phyloP scores from a whole-genome alignment of 2,113 vertebrate species.

The Phyllostomus discolor region DNA sequence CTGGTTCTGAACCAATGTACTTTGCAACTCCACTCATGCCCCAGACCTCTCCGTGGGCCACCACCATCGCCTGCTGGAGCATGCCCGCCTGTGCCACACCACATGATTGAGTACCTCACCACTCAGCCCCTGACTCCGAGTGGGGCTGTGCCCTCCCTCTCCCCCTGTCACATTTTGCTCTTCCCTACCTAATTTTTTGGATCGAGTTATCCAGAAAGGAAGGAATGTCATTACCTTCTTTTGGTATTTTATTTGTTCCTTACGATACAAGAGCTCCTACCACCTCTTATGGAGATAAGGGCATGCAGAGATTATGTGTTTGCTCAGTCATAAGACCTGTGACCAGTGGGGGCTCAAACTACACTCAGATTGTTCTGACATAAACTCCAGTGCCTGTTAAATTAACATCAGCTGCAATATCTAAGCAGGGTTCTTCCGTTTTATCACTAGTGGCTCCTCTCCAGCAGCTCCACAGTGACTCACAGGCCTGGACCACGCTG shows the following conservation, averaged over 20 bases:
- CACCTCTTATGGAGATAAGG: neutral
- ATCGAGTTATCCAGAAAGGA: neutral
- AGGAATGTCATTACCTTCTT: neutral
- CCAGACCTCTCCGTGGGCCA: neutral
- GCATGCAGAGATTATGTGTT: neutral
- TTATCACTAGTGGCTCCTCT: neutral
- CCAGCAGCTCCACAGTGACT: neutral
- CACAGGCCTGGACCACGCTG: neutral
- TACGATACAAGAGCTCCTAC: neutral
- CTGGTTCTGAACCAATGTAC: neutral
- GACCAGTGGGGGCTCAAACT: neutral
- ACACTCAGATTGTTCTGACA: neutral
- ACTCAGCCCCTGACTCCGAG: neutral
- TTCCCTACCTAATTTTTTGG: neutral
- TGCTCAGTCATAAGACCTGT: neutral
- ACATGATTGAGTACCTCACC: neutral
- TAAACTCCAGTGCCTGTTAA: neutral
- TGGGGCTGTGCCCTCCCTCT: neutral
- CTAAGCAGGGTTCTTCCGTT: neutral
- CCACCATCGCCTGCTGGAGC: neutral
- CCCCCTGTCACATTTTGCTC: neutral
- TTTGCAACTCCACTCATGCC: neutral
- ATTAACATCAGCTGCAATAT: neutral
- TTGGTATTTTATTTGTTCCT: neutral
- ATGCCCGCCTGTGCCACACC: rapidly evolving